A percentile compares a stretch with the other conserved stretches of the same genome.
Evolutionary conservation across 2,888 invertebrate genomes (phyloP).

Genomic region (Cetonia aurata): DNA sequence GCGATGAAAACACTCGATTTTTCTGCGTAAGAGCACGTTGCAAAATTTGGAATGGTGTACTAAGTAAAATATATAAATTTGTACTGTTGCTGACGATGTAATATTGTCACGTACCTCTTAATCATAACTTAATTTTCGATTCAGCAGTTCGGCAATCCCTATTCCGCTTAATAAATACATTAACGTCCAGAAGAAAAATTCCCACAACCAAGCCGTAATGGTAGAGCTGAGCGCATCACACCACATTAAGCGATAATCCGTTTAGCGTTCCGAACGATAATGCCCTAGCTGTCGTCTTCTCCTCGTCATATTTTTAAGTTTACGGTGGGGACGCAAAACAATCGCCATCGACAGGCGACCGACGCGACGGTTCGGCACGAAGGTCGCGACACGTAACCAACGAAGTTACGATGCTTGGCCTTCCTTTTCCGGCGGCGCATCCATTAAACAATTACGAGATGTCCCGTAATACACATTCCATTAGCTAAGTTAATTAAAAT

Average conservation of each 20-base stretch:
- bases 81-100: too few relatives aligned
- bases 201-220: constrained; percentile 5
- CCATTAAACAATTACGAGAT: constrained; percentile 38
- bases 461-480: constrained; percentile 37
- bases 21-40: too few relatives aligned
- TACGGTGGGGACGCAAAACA: not conserved
- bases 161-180: constrained; percentile 17
- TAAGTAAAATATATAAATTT: too few relatives aligned
- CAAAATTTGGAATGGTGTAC: too few relatives aligned
- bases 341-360: constrained; percentile 8
- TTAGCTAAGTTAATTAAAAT: constrained; percentile 41
- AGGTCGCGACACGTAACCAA: constrained; percentile 29
- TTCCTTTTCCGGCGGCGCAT: constrained; percentile 15
- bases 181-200: not conserved
- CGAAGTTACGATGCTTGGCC: constrained; percentile 19
- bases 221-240: not conserved
- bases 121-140: not conserved
- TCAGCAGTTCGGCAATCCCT: constrained; percentile 1
- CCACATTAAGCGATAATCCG: constrained; percentile 21
- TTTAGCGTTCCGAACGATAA: too few relatives aligned
- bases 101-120: too few relatives aligned
- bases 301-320: constrained; percentile 13
- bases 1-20: too few relatives aligned
- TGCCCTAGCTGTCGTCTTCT: not conserved
- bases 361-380: constrained; percentile 6